Percentiles rank a stretch among this genome's conserved stretches.
These are phyloP conservation scores for Xanthorhoe spadicearia DNA, from an alignment of 2,888 invertebrate genomes.

Conservation along the genomic window DNA sequence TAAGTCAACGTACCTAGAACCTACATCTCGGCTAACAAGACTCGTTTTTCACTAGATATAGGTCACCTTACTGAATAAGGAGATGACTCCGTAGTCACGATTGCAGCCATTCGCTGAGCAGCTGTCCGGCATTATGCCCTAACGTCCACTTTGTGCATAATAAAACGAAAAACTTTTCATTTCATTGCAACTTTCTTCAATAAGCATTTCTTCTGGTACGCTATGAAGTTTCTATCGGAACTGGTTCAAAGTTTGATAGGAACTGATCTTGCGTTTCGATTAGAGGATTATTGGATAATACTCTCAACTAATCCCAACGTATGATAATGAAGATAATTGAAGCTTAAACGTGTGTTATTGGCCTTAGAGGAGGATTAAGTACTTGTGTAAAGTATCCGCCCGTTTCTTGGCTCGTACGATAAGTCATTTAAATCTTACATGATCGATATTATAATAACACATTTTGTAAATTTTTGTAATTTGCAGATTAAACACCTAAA, in stretches of 20 bases:
- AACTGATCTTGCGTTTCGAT: not conserved
- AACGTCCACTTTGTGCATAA: constrained; percentile 6
- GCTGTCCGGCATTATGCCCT: not conserved
- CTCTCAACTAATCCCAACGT: not conserved
- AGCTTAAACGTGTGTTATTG: too few species aligned
- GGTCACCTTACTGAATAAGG: not conserved
- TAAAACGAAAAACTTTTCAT: constrained; percentile 1
- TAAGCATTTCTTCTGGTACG: constrained; percentile 3
- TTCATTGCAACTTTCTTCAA: constrained; percentile 9
- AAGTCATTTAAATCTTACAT: too few species aligned
- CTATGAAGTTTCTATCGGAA: not conserved
- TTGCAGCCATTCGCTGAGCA: constrained; percentile 1
- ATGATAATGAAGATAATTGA: not conserved
- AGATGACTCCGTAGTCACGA: not conserved
- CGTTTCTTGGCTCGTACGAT: too few species aligned
- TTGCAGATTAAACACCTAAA: too few species aligned
- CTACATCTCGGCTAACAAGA: too few species aligned
- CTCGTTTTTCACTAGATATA: too few species aligned
- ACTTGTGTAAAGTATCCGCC: too few species aligned
- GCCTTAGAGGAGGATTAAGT: too few species aligned
- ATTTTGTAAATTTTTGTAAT: too few species aligned
- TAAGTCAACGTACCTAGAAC: too few species aligned
- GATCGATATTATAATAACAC: too few species aligned
- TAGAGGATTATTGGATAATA: not conserved
- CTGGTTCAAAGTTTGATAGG: not conserved